Base-by-base conservation (phyloP, 2,888 invertebrate genomes). In the Hoplodrina blanda region DNA sequence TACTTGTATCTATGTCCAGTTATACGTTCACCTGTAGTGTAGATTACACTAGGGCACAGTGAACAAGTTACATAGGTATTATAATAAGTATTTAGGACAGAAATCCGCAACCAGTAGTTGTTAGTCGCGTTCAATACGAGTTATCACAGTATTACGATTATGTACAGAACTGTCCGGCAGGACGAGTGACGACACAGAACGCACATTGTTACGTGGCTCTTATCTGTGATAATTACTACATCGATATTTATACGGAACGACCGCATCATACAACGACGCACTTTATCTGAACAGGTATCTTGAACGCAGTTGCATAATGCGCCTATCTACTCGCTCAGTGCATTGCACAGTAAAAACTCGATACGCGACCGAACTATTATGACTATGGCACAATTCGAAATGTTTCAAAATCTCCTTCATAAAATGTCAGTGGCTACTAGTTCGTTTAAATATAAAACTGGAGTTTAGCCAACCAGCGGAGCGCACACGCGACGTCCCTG, bases 391-490 rank as follows among this genome's bases (percentile, higher is more conserved):
- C 82, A 82, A 78, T 81, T 81, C 73, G 74, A 76, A 86, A 86
- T 83, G 88, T 89, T 90, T 86, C 83, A 86, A 85, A 90, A 91
- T 89, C 87, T 87, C 82, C 84, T 88, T 89, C 88, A 91, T 90
- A 91, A 89, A 91, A 91, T 90, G 91, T 90, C 89, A 90, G 89
- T 89, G 84, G 88, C 85, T 86, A 85, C 84, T 83, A 87, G 90
- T 88, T 81, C 84, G 89, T 90, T 91, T 92, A 94, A 90, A 93
- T 93, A 92, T 93, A 94, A 92, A 87, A 80, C 89, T 94, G 94
- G 94, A 93, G 87, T 76, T 80, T 73, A 82, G 94, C 94, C 94
- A 94, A 91, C 80, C 85, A 84, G 83, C 88, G 87, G 83, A 81
- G 85, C 37, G 37, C 88, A 85, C 85, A 88, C 87, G 91, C 92